Evolutionary conservation across 1,140 invertebrate species (phyloP).

Genomic region (Brachystomella parvula): DNA sequence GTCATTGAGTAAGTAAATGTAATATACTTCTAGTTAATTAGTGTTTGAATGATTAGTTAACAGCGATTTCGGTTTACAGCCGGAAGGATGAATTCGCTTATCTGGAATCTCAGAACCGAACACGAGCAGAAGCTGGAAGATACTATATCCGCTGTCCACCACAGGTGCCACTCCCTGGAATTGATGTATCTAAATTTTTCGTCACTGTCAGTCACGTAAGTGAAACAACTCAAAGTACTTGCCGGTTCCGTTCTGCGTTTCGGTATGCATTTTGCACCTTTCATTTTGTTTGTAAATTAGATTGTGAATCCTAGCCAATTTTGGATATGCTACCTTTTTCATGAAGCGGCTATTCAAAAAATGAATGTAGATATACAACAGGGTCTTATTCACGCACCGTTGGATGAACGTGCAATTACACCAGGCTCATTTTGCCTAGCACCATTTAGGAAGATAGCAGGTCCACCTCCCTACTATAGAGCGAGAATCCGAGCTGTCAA

Average conservation of each 20-base stretch:
- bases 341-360: not conserved
- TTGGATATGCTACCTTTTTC: constrained; percentile 20
- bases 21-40: not conserved
- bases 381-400: not conserved
- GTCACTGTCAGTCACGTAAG: constrained; percentile 22
- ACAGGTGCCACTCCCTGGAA: constrained; percentile 19
- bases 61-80: too few relatives aligned
- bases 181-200: not conserved
- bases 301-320: constrained; percentile 30
- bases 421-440: constrained; percentile 26
- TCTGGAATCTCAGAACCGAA: constrained; percentile 12
- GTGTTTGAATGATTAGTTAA: not conserved
- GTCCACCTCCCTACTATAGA: constrained; percentile 23
- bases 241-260: not conserved
- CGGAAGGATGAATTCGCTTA: too few relatives aligned
- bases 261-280: not conserved
- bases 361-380: constrained; percentile 14
- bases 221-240: not conserved
- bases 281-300: constrained; percentile 14
- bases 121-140: constrained; percentile 4
- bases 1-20: constrained; percentile 24
- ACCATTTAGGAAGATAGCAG: constrained; percentile 7
- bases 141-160: constrained; percentile 5
- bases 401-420: not conserved
- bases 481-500: constrained; percentile 22